Evolutionary conservation across 2,888 invertebrate genomes (phyloP), one percentile per base, ranked within the genome.

Genomic region (Gerosis bhagava): DNA sequence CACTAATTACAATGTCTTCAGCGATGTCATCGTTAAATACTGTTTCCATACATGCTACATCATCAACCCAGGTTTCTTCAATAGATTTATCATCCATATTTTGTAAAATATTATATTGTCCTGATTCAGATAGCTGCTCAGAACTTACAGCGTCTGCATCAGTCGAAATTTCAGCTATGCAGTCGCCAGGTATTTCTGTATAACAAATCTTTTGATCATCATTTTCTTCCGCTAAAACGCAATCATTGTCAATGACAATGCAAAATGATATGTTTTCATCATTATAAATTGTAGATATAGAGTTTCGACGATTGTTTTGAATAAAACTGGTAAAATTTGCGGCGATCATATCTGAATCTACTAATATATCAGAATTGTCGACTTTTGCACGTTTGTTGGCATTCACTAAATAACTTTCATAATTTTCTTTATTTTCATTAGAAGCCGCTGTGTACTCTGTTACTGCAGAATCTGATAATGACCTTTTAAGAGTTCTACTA

Each of bases 1-100:
- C 63, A 59, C 72, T 73, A 37, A 77, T 73, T 50, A 70, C 67
- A 45, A 78, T 69, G 53, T 84, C 76, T 65, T 83, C 84, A 21
- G 72, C 76, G 25, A 83, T 67, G 44, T 89, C 82, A 32, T 89
- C 89, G 54, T 77, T 83, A 16, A 83, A 76, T 47, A 89, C 79
- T 15, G 87, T 88, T 67, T 89, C 89, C 26, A 84, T 71, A 60
- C 83, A 87, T 24, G 74, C 87, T 10, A 89, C 74, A 55, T 87
- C 82, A 43, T 86, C 83, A 22, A 88, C 76, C 89, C 89, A 90
- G 19, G 80, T 59, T 44, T 76, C 75, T 53, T 70, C 73, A 24
- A 65, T 49, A 3, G 62, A 37, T 55, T 73, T 74, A 50, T 72
- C 71, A 49, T 70, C 66, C 16, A 63, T 51, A 52, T 56, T 58